A percentile compares a stretch with the other conserved stretches of the same genome.
These are phyloP conservation scores for Parnassius mnemosyne DNA, from an alignment of 2,888 invertebrate species.

Conservation along the genomic window DNA sequence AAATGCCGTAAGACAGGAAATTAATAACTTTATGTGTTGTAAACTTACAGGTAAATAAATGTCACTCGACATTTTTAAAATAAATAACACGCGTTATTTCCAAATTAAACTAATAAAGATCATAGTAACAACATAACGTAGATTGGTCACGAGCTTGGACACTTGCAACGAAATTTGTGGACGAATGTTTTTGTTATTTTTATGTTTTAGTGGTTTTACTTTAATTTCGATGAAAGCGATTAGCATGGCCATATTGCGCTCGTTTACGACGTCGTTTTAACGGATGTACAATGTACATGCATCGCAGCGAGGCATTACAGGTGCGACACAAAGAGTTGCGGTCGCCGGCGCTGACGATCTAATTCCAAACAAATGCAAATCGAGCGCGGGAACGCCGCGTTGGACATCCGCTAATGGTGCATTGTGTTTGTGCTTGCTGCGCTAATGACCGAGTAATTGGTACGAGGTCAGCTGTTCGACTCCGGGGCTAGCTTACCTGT, in stretches of 20 bases:
- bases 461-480: constrained; percentile 51
- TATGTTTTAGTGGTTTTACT: too few species aligned
- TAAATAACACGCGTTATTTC: too few species aligned
- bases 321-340: constrained; percentile 49
- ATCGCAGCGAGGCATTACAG: constrained; percentile 47
- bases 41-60: too few species aligned
- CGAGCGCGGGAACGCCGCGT: constrained; percentile 40
- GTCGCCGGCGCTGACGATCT: constrained; percentile 48
- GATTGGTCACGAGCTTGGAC: too few species aligned
- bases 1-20: too few species aligned
- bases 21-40: too few species aligned
- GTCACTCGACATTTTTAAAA: too few species aligned
- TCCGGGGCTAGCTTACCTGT: not conserved
- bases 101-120: too few species aligned
- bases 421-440: constrained; percentile 68
- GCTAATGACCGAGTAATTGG: constrained; percentile 74
- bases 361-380: constrained; percentile 77
- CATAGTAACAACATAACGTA: too few species aligned
- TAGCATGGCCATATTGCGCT: constrained; percentile 8
- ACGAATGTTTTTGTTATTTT: too few species aligned
- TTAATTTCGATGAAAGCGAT: not conserved
- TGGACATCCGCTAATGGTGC: constrained; percentile 61
- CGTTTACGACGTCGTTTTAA: constrained; percentile 44
- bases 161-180: too few species aligned
- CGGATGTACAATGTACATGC: constrained; percentile 34